A percentile compares a stretch with the other conserved stretches of the same genome.
These are phyloP conservation scores for Salvelinus sp. DNA, from an alignment of 2,113 vertebrate species.

Conservation along the genomic window DNA sequence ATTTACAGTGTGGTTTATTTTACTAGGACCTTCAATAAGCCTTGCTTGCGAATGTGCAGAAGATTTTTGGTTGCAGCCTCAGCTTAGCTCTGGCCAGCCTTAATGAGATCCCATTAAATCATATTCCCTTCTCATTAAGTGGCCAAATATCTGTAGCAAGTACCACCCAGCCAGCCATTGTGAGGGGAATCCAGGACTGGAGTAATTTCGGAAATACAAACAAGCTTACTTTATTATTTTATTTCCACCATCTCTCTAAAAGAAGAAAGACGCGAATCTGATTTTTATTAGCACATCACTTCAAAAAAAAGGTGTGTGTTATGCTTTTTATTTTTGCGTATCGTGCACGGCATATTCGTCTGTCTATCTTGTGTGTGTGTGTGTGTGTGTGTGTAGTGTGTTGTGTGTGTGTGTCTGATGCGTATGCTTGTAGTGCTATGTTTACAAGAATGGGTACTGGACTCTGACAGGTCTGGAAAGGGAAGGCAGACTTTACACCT, in stretches of 20 bases:
- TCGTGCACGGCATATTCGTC: constrained; percentile 12
- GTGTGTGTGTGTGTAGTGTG: constrained; percentile 17
- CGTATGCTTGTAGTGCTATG: neutral
- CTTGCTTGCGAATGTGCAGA: constrained; percentile 49
- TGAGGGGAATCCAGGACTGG: constrained; percentile 40
- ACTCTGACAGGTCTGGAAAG: constrained; percentile 29
- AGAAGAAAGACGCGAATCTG: neutral
- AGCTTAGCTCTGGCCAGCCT: constrained; percentile 34
- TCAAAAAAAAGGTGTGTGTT: neutral
- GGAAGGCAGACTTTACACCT: constrained; percentile 49
- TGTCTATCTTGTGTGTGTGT: constrained; percentile 27
- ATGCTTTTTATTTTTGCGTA: constrained; percentile 1
- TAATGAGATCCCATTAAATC: constrained; percentile 70
- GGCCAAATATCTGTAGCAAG: constrained; percentile 66
- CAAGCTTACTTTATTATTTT: constrained; percentile 52
- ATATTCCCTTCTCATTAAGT: constrained; percentile 58
- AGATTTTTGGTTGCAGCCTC: constrained; percentile 32
- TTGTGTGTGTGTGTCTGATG: neutral
- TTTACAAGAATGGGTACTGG: constrained; percentile 42
- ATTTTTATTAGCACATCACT: neutral
- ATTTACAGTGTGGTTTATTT: constrained; percentile 53
- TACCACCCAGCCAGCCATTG: constrained; percentile 30
- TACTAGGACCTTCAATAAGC: constrained; percentile 51
- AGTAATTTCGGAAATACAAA: constrained; percentile 37
- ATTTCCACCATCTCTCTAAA: constrained; percentile 59